phyloP scores from a whole-genome alignment of 2,113 vertebrate genomes.

The Nicator chloris region DNA sequence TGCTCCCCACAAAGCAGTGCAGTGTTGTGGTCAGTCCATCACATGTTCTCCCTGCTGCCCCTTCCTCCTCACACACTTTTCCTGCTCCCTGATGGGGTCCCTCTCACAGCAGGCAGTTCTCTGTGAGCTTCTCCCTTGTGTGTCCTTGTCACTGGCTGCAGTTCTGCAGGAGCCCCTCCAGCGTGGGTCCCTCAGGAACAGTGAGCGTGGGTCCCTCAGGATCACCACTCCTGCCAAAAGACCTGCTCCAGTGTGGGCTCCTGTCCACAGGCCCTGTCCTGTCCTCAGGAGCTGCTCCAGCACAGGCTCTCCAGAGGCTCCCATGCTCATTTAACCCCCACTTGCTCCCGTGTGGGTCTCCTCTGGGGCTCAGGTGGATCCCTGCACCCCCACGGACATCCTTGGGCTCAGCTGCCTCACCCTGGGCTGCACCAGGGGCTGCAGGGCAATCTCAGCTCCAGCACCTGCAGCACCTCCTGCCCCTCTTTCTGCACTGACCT shows the following conservation, averaged over 20 bases:
- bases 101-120: background rate
- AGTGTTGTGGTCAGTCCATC: background rate
- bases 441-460: background rate
- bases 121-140: background rate
- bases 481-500: background rate
- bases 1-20: accelerated
- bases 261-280: background rate
- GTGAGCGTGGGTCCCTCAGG: background rate
- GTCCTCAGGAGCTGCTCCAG: background rate
- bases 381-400: background rate
- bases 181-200: accelerated
- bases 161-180: too few species aligned
- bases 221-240: background rate
- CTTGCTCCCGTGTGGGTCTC: accelerated
- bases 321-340: accelerated
- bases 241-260: background rate
- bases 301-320: accelerated
- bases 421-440: background rate
- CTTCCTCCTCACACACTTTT: background rate
- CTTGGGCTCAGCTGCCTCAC: background rate
- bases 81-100: background rate
- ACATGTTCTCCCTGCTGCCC: background rate
- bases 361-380: background rate
- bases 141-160: background rate
- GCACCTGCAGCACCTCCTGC: background rate